Evolutionary conservation across 2,797 vertebrate species (phyloP), one percentile per base, ranked within the genome.

Genomic region (Myripristis murdjan): DNA sequence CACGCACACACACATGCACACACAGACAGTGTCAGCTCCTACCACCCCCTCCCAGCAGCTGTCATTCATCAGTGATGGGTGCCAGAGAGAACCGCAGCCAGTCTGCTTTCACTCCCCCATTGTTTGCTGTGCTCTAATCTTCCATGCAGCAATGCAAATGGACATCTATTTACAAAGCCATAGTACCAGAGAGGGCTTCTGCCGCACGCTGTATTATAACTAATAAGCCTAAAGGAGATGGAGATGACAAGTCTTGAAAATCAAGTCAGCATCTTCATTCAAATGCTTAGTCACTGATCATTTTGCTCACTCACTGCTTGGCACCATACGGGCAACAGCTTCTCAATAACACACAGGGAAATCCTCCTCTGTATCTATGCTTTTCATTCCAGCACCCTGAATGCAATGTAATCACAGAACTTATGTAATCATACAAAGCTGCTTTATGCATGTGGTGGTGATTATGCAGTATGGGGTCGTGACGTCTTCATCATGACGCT

Each of bases 31-130:
- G 63, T 65, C 71, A 65, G 64, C 70, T 70, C 53, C 60, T 73
- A 62, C 70, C 75, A 58, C 70, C 55, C 61, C 64, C 59, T 63
- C 58, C 73, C 80, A 81, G 74, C 78, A 78, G 67, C 81, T 74
- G 86, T 82, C 85, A 83, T 52, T 81, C 79, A 73, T 64, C 77
- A 73, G 60, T 16, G 1, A 62, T 15, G 58, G 58, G 35, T 79
- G 73, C 63, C 68, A 75, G 55, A 73, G 77, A 78, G 65, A 57
- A 72, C 54, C 72, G 73, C 69, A 78, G 48, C 44, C 66, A 43
- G 52, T 33, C 35, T 73, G 78, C 64, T 51, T 61, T 64, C 73
- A n/a, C 60, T 75, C 60, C 12, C 11, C 57, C 71, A 47, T 74
- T 70, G 80, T 82, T 85, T 66, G 15, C 26, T 37, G 41, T 52